A percentile compares a stretch with the other conserved stretches of the same genome.
phyloP scores from a whole-genome alignment of 2,888 invertebrate genomes.

The Pomacea canaliculata region DNA sequence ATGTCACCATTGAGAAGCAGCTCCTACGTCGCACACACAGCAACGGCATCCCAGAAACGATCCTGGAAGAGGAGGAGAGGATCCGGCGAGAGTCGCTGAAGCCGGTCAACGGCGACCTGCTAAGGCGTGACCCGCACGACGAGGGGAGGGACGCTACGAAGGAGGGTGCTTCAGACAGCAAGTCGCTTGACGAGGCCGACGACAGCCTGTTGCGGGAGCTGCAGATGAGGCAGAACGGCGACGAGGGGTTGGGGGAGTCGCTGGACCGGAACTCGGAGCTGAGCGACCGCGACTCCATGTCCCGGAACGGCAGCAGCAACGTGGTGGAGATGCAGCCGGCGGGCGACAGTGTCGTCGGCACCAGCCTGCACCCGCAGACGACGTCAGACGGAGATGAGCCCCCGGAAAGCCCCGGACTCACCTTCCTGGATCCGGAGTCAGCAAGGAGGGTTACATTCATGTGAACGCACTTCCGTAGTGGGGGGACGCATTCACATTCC shows the following conservation, averaged over 20 bases:
- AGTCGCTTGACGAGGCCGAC: background rate
- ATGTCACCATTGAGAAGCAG: constrained; percentile 29
- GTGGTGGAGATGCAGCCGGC: constrained; percentile 18
- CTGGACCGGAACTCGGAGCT: constrained; percentile 44
- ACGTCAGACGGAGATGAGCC: constrained; percentile 14
- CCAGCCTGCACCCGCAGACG: background rate
- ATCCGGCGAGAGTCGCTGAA: constrained; percentile 39
- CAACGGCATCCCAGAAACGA: constrained; percentile 49
- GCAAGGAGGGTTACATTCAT: constrained; percentile 38
- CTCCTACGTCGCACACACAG: constrained; percentile 34
- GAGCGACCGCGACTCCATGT: constrained; percentile 39
- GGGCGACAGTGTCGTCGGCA: background rate
- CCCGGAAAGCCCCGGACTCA: constrained; percentile 24
- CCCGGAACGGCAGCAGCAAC: constrained; percentile 15
- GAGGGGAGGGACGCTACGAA: background rate
- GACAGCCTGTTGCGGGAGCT: background rate
- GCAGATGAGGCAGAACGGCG: constrained; percentile 20
- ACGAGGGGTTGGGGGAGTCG: constrained; percentile 48
- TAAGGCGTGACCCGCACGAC: background rate
- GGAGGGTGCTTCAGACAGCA: too few species aligned
- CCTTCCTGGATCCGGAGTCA: constrained; percentile 25
- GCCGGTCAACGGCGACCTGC: constrained; percentile 17
- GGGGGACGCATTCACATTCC: background rate
- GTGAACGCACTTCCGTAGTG: constrained; percentile 15
- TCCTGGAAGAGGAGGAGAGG: constrained; percentile 50